phyloP scores from a whole-genome alignment of 92 coral and sea anemone species.

The Epizoanthus stellaris region DNA sequence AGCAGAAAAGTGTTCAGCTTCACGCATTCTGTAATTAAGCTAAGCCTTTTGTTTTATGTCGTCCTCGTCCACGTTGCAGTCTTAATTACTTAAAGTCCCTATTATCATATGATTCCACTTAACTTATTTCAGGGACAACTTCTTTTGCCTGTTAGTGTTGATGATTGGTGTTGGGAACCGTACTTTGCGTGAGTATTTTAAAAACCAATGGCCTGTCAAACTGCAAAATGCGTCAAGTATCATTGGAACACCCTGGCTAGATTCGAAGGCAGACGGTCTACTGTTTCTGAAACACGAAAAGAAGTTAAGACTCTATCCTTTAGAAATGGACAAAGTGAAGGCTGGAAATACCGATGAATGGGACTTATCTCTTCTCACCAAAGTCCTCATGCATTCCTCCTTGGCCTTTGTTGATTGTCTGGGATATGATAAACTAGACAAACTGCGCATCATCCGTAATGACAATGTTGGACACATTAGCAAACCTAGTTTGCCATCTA shows the following conservation, averaged over 20 bases:
- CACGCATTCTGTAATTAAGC: too few species aligned
- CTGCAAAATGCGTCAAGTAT: not conserved
- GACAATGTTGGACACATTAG: not conserved
- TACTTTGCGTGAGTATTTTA: constrained; percentile 26
- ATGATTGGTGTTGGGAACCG: constrained; percentile 32
- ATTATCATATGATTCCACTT: not conserved
- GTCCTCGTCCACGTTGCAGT: too few species aligned
- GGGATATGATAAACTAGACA: not conserved
- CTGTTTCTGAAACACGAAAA: not conserved
- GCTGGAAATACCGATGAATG: not conserved
- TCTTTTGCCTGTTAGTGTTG: not conserved
- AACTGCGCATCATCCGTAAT: not conserved
- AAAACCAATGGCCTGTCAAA: constrained; percentile 31
- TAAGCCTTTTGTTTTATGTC: too few species aligned
- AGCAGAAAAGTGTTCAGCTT: too few species aligned
- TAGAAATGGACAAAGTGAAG: not conserved
- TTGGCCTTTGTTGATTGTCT: not conserved
- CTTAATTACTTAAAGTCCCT: too few species aligned
- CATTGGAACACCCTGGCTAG: not conserved
- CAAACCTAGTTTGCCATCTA: not conserved
- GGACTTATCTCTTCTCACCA: not conserved
- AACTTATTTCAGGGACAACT: constrained; percentile 17
- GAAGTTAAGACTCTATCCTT: not conserved
- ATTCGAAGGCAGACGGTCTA: not conserved
- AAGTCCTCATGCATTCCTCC: constrained; percentile 15